These are phyloP conservation scores for Neolamprologus longior DNA, from an alignment of 2,113 vertebrate species.

Conservation along the genomic window DNA sequence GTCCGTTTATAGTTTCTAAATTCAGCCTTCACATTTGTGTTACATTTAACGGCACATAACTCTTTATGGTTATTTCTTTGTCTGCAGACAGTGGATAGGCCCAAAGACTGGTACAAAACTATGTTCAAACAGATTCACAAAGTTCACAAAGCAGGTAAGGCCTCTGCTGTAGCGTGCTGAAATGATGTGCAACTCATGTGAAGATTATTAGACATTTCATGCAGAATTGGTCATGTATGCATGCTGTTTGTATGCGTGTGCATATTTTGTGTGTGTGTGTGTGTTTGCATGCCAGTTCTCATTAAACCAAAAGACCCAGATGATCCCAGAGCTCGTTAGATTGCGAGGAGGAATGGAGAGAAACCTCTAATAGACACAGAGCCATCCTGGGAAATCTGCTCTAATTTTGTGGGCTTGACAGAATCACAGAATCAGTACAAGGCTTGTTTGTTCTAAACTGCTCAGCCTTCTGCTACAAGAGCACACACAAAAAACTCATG, in stretches of 20 bases:
- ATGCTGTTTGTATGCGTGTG: background rate
- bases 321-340: conserved; percentile 41
- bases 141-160: conserved; percentile 91
- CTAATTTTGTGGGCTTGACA: conserved; percentile 29
- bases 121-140: conserved; percentile 99
- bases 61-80: conserved; percentile 3
- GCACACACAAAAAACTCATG: background rate
- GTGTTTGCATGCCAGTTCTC: background rate
- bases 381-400: conserved; percentile 47
- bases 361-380: conserved; percentile 37
- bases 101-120: conserved; percentile 99
- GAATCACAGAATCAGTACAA: conserved; percentile 41
- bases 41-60: background rate
- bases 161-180: background rate
- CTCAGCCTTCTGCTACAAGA: conserved; percentile 12
- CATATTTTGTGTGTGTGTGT: background rate
- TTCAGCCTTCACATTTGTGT: background rate
- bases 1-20: background rate
- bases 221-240: background rate
- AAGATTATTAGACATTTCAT: background rate
- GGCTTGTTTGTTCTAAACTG: conserved; percentile 42
- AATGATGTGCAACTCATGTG: background rate
- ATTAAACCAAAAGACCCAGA: conserved; percentile 18
- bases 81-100: conserved; percentile 89
- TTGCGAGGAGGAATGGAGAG: conserved; percentile 4